Conservation (phyloP, 2,888 invertebrate species). For the Polymixis flavicincta region DNA sequence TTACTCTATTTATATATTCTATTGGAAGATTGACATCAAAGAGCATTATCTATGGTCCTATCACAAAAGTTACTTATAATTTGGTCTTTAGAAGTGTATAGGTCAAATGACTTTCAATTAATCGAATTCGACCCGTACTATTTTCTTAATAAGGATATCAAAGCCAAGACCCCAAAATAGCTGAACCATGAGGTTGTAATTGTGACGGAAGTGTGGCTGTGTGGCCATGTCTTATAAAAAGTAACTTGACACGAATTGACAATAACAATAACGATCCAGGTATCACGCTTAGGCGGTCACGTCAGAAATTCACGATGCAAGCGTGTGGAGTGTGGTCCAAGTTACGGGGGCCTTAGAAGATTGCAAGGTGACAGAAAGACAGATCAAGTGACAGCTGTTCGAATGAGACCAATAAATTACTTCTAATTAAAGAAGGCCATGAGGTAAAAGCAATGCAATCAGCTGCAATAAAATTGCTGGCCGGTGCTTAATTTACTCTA, state of each 20-base stretch:
- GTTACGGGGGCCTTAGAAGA: not conserved
- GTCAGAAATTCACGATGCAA: conserved; percentile 47
- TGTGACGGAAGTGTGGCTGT: conserved; percentile 57
- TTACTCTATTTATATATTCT: not conserved
- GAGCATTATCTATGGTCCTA: not conserved
- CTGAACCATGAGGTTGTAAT: conserved; percentile 19
- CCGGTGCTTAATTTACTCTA: not conserved
- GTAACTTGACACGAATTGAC: conserved; percentile 66
- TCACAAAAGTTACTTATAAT: not conserved
- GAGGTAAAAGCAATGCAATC: not conserved
- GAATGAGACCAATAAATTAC: not conserved
- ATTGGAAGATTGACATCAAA: not conserved
- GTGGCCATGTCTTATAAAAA: conserved; percentile 42
- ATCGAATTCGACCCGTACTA: conserved; percentile 6
- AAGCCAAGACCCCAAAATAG: conserved; percentile 19
- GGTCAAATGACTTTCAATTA: conserved; percentile 37
- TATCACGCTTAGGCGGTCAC: conserved; percentile 63
- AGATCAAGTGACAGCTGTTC: not conserved
- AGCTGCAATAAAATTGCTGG: not conserved
- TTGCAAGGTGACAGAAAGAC: not conserved
- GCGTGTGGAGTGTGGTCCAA: conserved; percentile 33
- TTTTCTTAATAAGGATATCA: conserved; percentile 32
- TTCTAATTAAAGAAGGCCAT: not conserved
- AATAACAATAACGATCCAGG: conserved; percentile 63
- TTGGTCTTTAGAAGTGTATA: not conserved